Evolutionary conservation across 1,140 invertebrate genomes (phyloP), one percentile per base, ranked within the genome.

Genomic region (Drosophila lini): DNA sequence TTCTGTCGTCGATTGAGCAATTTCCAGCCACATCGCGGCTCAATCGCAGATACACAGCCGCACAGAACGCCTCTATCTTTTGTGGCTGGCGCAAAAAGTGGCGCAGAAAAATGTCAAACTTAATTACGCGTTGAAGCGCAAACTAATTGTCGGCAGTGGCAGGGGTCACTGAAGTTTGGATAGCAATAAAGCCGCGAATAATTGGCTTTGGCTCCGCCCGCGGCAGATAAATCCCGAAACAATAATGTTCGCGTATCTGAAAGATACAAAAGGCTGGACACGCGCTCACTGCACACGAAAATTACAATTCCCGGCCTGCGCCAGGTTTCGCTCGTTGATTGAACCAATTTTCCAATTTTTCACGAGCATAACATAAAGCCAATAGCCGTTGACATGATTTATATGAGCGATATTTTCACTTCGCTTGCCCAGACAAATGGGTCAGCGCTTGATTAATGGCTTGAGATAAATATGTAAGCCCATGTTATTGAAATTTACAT

Each of bases 121-220:
- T 83, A 88, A 88, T 89, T 88, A 89, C 73, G 84, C 83, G 83
- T 80, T 67, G 83, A 89, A 78, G 84, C 84, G 84, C 74, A 89
- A 89, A 88, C 79, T 80, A 83, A 86, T 82, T 82, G 64, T 53
- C 28, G 42, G 13, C 19, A 16, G 28, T 19, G 40, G 50, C 58
- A 47, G 58, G 52, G 60, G 68, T 71, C 68, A 50, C 25, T 38
- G 73, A 56, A 81, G 74, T 81, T 77, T 58, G 36, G 56, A 41
- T 45, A 59, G 36, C 44, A 53, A 71, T 71, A 50, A 67, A 71
- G 57, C 44, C 47, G 44, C n/a, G 48, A 73, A 63, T 80, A 84
- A 80, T 84, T 84, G 77, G 40, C 76, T 68, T 53, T 58, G 48
- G 47, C 57, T 42, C 45, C 58, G 57, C 42, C 44, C 57, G 63